Conservation (phyloP, 2,113 vertebrate genomes). For the Istiophorus platypterus region DNA sequence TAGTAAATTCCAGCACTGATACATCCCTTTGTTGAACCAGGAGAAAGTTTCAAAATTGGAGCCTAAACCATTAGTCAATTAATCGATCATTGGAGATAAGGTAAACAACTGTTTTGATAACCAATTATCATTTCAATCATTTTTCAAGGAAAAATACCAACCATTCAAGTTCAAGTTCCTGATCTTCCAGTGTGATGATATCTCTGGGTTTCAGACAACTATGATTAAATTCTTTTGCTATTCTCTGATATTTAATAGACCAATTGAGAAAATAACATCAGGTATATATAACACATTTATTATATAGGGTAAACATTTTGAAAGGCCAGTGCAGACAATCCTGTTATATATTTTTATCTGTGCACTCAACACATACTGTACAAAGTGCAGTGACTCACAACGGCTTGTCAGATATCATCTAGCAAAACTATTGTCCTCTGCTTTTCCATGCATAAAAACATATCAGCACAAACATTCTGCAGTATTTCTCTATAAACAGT, state of each 20-base stretch:
- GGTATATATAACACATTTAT: background rate
- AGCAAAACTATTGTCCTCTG: conserved; percentile 9
- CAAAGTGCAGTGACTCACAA: conserved; percentile 59
- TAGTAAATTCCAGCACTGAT: background rate
- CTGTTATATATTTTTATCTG: conserved; percentile 16
- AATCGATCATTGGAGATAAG: too few relatives aligned
- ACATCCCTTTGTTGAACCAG: background rate
- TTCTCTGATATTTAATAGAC: too few relatives aligned
- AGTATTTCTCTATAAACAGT: conserved; percentile 20
- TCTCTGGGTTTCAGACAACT: too few relatives aligned
- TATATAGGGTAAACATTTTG: background rate
- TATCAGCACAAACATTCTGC: conserved; percentile 29
- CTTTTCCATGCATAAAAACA: conserved; percentile 26
- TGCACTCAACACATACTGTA: conserved; percentile 3
- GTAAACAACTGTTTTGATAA: too few relatives aligned
- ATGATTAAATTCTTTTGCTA: too few relatives aligned
- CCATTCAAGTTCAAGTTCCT: too few relatives aligned
- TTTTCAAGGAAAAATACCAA: too few relatives aligned
- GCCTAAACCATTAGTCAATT: too few relatives aligned
- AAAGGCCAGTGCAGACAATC: background rate
- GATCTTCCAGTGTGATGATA: too few relatives aligned
- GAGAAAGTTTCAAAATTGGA: background rate
- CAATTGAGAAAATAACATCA: too few relatives aligned
- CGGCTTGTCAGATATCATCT: conserved; percentile 23
- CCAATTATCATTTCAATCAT: too few relatives aligned